Evolutionary conservation across 2,888 invertebrate species (phyloP).

Genomic region (Amorpha juglandis): DNA sequence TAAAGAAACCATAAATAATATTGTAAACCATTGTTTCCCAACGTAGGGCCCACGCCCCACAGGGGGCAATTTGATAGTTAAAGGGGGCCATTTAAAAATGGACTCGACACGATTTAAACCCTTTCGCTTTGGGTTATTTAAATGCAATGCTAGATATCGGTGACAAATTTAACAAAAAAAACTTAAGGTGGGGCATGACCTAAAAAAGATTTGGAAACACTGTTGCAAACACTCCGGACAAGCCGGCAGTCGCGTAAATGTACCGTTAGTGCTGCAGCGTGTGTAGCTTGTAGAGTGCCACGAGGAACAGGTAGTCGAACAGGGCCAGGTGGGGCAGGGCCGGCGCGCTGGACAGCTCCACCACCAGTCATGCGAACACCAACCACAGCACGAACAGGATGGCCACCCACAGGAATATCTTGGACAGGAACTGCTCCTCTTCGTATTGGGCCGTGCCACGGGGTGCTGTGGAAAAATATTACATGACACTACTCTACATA

Average conservation of each 20-base stretch:
- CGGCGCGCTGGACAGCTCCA: slow-evolving; percentile 34
- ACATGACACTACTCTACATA: background rate
- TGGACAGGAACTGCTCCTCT: slow-evolving; percentile 96
- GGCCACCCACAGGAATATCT: slow-evolving; percentile 96
- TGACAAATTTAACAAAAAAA: too few relatives aligned
- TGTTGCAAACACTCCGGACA: too few relatives aligned
- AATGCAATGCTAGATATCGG: too few relatives aligned
- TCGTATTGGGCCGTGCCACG: slow-evolving; percentile 94
- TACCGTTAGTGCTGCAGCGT: slow-evolving; percentile 3
- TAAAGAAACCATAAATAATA: too few relatives aligned
- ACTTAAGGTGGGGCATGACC: too few relatives aligned
- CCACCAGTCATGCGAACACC: slow-evolving; percentile 89
- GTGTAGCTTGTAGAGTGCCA: background rate
- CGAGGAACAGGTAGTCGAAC: slow-evolving; percentile 12
- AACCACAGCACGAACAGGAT: slow-evolving; percentile 96
- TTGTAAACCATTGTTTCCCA: too few relatives aligned
- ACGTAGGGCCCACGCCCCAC: too few relatives aligned
- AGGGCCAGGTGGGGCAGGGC: slow-evolving; percentile 28
- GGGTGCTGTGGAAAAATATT: slow-evolving; percentile 80
- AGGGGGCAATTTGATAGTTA: too few relatives aligned
- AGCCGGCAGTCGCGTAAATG: background rate
- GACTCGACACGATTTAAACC: too few relatives aligned
- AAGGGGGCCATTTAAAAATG: too few relatives aligned
- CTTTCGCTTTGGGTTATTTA: too few relatives aligned
- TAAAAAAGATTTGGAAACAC: too few relatives aligned